Conservation (phyloP, 2,888 invertebrate species). For the Drosophila leonis region DNA sequence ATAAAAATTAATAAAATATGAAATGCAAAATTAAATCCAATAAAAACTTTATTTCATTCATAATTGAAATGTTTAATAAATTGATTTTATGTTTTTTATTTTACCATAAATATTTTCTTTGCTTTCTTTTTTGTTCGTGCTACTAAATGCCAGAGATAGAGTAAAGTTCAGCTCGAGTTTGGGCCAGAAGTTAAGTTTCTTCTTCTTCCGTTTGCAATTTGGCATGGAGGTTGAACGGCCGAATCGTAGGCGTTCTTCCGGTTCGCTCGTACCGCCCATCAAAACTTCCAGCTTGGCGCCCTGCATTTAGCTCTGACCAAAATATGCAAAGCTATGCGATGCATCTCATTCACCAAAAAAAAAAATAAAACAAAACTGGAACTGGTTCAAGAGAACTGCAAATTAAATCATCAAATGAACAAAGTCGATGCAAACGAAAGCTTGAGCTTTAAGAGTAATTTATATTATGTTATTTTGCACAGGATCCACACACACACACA, state of each 20-base stretch:
- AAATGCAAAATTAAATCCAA: conserved; percentile 23
- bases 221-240: conserved; percentile 20
- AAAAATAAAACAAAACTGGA: background rate
- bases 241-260: conserved; percentile 76
- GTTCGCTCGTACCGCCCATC: conserved; percentile 65
- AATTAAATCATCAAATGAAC: background rate
- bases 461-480: conserved; percentile 5
- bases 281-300: conserved; percentile 26
- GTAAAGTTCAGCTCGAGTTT: conserved; percentile 18
- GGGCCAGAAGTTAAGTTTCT: conserved; percentile 16
- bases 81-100: background rate
- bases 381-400: background rate
- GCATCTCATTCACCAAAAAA: background rate
- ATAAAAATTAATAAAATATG: background rate
- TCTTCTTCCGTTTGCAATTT: conserved; percentile 61
- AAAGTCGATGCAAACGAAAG: background rate
- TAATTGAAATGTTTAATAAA: conserved; percentile 3
- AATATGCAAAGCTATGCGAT: conserved; percentile 3
- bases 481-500: background rate
- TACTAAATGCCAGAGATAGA: background rate
- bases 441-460: conserved; percentile 2
- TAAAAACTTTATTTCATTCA: background rate
- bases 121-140: background rate
- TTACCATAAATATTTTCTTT: background rate
- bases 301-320: conserved; percentile 25